Evolutionary conservation across 2,797 vertebrate species (phyloP), one percentile per base, ranked within the genome.

Genomic region (Dromococcyx pavoninus): DNA sequence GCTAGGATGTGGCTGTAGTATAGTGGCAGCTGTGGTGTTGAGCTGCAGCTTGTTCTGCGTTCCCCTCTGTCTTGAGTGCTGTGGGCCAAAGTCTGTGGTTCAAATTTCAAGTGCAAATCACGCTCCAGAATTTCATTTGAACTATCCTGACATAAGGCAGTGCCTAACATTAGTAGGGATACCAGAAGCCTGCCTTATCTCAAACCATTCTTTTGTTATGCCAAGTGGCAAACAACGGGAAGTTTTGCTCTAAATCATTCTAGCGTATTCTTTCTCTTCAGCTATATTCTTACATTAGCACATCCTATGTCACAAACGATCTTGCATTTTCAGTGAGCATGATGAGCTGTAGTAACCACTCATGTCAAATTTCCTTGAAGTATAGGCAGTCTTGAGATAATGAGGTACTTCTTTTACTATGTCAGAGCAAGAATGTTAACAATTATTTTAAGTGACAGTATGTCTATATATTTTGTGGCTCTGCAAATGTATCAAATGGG

Each of bases 61-160:
- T 66, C 30, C 33, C 41, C 13, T 91, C 48, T 0, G 0, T 19
- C 43, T 25, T 71, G 13, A 39, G 10, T 7, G 1, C 11, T 54
- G 13, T 46, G 46, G 23, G 11, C 21, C 43, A 73, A 51, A 27
- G 9, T 28, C 41, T 61, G 9, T 35, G 25, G 58, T 70, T 76
- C 56, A 43, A 80, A 80, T 73, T 10, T 73, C 14, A 65, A 62
- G 27, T 51, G 35, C 41, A 89, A 87, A 61, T 57, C 72, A 72
- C 39, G 43, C 9, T n/a, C 43, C 18, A 4, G 44, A 69, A 66
- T 86, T 60, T 90, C 11, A 13, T 91, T 74, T 76, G 61, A 92
- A 72, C 1, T 0, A 9, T 61, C 8, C 10, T 67, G 61, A 73
- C 28, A 37, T n/a, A 88, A 93, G 65, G 11, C 10, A 15, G 28